These are phyloP conservation scores for Aporrectodea caliginosa DNA, from an alignment of 1,140 invertebrate species.

Conservation along the genomic window DNA sequence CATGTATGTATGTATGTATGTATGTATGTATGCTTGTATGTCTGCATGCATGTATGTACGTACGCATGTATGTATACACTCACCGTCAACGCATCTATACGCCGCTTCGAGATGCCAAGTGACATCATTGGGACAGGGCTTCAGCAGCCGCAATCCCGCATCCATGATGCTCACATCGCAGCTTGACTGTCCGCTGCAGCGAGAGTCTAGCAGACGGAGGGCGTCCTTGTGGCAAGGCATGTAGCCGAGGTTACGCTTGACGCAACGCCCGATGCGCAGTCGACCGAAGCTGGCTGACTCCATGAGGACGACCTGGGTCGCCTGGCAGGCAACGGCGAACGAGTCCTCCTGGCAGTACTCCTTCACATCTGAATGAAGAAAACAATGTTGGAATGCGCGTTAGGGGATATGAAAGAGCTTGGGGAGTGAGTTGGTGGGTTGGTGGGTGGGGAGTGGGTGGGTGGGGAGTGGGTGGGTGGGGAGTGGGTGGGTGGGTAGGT, in stretches of 20 bases:
- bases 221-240: slow-evolving; percentile 14
- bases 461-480: no score
- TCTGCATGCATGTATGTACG: slow-evolving; percentile 37
- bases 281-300: no score
- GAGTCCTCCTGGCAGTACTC: no score
- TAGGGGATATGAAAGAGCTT: no score
- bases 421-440: no score
- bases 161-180: slow-evolving; percentile 17
- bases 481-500: no score
- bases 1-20: slow-evolving; percentile 38
- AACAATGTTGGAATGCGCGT: no score
- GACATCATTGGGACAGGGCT: slow-evolving; percentile 16
- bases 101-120: slow-evolving; percentile 27
- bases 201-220: slow-evolving; percentile 8
- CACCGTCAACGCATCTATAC: slow-evolving; percentile 16
- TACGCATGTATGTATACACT: slow-evolving; percentile 28
- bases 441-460: no score
- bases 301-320: no score
- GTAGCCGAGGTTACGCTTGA: slow-evolving; percentile 7
- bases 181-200: slow-evolving; percentile 7
- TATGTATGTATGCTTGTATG: slow-evolving; percentile 37
- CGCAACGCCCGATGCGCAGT: no score
- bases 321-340: no score
- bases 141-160: neutral
- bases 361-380: no score